Evolutionary conservation across 2,797 vertebrate genomes (phyloP), one percentile per base, ranked within the genome.

Genomic region (Masticophis lateralis): DNA sequence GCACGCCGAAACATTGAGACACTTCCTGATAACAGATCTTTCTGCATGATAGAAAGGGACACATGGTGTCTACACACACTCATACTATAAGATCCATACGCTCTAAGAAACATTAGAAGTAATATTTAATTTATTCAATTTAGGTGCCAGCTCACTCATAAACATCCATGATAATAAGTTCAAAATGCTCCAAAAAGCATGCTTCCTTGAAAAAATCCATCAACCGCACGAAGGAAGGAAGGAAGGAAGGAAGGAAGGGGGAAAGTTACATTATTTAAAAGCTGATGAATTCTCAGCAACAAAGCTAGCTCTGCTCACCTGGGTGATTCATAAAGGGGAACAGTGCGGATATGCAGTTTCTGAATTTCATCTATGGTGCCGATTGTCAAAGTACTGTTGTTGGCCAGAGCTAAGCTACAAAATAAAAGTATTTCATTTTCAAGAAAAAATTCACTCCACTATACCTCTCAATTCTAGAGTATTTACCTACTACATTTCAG

Each of bases 21-120:
- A 99, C 98, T 96, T 99, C 99, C 94, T 99, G 99, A 96, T 99
- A 99, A 95, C 99, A 99, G 97, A 99, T 99, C 93, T 99, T 98
- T 97, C 99, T 99, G 97, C 0, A 8, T 83, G 88, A 91, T 2
- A 89, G 8, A 95, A 53, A 37, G 57, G 56, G 13, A 53, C 16
- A 87, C 88, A 37, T 57, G 53, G 55, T 43, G 20, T 32, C 14
- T 32, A 69, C 13, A 32, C n/a, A 69, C 5, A 69, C n/a, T 69
- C n/a, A 32, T 16, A 32, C 2, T 22, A 79, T 43, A 43, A 22
- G 37, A 43, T 11, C 37, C 37, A 79, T 83, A 47, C 25, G 74
- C 4, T 83, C 20, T 22, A 83, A 83, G 32, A 22, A 83, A 83
- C 74, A 83, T 83, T 83, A 25, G 20, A 83, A 83, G 20, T 43